Evolutionary conservation across 2,797 vertebrate genomes (phyloP), one percentile per base, ranked within the genome.

Genomic region (Sebastes itinus): DNA sequence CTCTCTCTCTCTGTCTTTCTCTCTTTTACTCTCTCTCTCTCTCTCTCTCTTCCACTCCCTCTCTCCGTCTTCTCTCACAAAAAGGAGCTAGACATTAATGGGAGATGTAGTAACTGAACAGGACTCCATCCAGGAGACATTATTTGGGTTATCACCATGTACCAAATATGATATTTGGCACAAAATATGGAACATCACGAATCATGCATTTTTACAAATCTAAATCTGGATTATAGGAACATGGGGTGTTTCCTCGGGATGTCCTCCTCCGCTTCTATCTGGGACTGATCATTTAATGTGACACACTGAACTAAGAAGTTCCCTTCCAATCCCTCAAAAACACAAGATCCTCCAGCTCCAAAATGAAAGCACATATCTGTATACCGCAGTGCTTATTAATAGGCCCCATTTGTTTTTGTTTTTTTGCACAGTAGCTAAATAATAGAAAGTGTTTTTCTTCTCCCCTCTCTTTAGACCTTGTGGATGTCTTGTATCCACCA

Each of bases 71-170:
- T 65, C 66, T 72, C 76, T 65, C 12, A 81, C 80, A 67, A 68
- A 78, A 86, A 82, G n/a, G 77, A 88, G 74, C 16, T 22, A 71
- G 59, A 81, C 84, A 83, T 80, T 78, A 74, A 83, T 69, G 75
- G 65, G 33, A 86, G 74, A 78, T 70, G 65, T 74, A 77, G 63
- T 78, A 68, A 79, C 78, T 71, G 62, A 80, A 30, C 52, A 72
- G 13, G 54, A 79, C 66, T 30, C 20, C n/a, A 23, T 35, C 6
- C 20, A 66, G 23, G 9, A 68, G 42, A 30, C 54, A 73, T 22
- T 7, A 56, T 68, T 55, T 18, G 13, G 28, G 1, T 55, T 32
- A 5, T 62, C 55, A 0, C 13, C 67, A 32, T 23, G 23, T 46
- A 22, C 22, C 27, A 52, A 42, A 58, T 28, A 3, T 4, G 11